Evolutionary conservation across 1,140 invertebrate species (phyloP).

Genomic region (Sitobion miscanthi): DNA sequence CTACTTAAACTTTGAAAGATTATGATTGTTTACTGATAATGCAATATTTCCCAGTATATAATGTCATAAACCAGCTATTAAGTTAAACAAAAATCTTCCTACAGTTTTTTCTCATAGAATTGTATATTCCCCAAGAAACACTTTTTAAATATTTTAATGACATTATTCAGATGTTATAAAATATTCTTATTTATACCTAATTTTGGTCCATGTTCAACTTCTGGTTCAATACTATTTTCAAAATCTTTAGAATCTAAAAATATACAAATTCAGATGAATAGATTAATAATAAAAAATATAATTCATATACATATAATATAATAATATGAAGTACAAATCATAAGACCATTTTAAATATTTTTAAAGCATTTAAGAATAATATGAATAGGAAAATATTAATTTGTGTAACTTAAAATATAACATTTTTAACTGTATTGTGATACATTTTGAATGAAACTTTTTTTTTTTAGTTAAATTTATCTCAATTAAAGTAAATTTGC

Average conservation of each 20-base stretch:
- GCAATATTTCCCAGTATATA: not conserved
- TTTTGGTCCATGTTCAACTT: conserved; percentile 15
- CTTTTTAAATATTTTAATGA: not conserved
- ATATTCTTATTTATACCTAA: conserved; percentile 43
- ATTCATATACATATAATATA: not conserved
- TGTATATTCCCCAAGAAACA: not conserved
- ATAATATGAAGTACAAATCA: not conserved
- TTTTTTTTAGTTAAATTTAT: too few species aligned
- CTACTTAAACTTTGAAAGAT: not conserved
- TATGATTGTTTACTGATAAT: not conserved
- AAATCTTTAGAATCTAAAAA: conserved; percentile 11
- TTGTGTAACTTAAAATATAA: not conserved
- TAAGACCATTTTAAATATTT: not conserved
- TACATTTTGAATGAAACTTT: too few species aligned
- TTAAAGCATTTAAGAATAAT: not conserved
- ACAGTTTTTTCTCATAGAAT: not conserved
- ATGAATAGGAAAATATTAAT: not conserved
- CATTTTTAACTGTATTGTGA: too few species aligned
- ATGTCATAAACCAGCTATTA: not conserved
- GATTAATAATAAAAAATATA: not conserved
- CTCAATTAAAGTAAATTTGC: too few species aligned
- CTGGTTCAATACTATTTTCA: conserved; percentile 9
- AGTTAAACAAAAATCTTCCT: not conserved
- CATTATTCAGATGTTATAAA: not conserved
- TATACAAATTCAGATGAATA: not conserved